Evolutionary conservation across 2,888 invertebrate genomes (phyloP), one percentile per base, ranked within the genome.

Genomic region (Amphipyra berbera): DNA sequence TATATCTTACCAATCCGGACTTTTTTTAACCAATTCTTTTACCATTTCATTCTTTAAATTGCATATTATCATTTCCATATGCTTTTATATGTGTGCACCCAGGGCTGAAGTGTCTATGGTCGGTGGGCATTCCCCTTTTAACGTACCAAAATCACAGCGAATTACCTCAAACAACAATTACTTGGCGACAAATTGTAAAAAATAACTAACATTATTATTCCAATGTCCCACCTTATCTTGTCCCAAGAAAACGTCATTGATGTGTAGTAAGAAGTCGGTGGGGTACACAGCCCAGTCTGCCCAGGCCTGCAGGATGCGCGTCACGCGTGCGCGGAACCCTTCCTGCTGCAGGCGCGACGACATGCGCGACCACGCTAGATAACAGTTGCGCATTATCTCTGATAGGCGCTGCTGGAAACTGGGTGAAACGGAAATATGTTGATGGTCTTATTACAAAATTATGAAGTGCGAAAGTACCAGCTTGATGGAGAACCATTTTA

Each of bases 281-380:
- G 99, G 98, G 94, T 99, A 99, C 66, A 99, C 97, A 13, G 98
- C 97, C 97, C 98, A 98, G 88, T 99, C 99, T 89, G 99, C 99
- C 99, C 99, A 99, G 1, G 99, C 98, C 84, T 98, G 97, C 88
- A 99, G 96, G 79, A 98, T 97, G 83, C 97, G 96, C 88, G 98
- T 96, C 37, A 99, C 98, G 47, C 99, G 95, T 61, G 97, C 96
- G 85, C 99, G 98, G 91, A 99, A 99, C 38, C 99, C 98, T 92
- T 99, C 99, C n/a, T 98, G 98, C 95, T 98, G 98, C 57, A 99
- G 92, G 96, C 76, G 98, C 95, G 85, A 96, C 94, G 88, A 96
- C 97, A 76, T 98, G 87, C 84, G 97, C 96, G 82, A 95, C 96
- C 93, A 98, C 97, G 86, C 99, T 96, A 55, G 96, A 97, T 73